Conservation (phyloP, 2,888 invertebrate species). For the Agrenia bidenticulata region DNA sequence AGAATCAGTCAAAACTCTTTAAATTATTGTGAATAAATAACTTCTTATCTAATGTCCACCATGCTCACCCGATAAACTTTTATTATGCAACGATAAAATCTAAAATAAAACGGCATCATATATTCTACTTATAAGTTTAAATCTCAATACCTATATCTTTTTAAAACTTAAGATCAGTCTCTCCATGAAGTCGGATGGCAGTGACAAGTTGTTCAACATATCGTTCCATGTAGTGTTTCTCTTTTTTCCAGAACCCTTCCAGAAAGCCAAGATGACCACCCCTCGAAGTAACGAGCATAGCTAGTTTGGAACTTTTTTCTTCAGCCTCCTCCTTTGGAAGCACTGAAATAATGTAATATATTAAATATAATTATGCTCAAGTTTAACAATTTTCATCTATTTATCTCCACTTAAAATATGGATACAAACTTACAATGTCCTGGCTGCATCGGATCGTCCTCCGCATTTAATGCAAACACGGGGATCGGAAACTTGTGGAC, state of each 20-base stretch:
- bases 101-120: too few relatives aligned
- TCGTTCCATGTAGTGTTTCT: conserved; percentile 39
- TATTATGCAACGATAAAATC: too few relatives aligned
- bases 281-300: conserved; percentile 70
- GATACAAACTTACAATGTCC: conserved; percentile 60
- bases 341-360: conserved; percentile 17
- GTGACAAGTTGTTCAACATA: conserved; percentile 25
- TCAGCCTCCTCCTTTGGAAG: conserved; percentile 67
- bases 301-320: conserved; percentile 65
- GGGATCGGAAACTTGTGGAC: conserved; percentile 72
- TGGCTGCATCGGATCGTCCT: conserved; percentile 89
- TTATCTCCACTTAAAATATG: neutral
- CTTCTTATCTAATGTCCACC: too few relatives aligned
- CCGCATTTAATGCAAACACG: conserved; percentile 76
- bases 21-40: too few relatives aligned
- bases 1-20: too few relatives aligned
- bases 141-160: too few relatives aligned
- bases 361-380: neutral
- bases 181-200: conserved; percentile 25
- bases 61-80: too few relatives aligned
- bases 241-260: conserved; percentile 61
- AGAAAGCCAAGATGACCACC: conserved; percentile 80
- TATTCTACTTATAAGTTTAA: too few relatives aligned
- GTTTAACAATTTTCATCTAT: neutral
- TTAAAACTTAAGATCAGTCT: neutral